These are phyloP conservation scores for Dryas iulia DNA, from an alignment of 1,140 invertebrate genomes.

Conservation along the genomic window DNA sequence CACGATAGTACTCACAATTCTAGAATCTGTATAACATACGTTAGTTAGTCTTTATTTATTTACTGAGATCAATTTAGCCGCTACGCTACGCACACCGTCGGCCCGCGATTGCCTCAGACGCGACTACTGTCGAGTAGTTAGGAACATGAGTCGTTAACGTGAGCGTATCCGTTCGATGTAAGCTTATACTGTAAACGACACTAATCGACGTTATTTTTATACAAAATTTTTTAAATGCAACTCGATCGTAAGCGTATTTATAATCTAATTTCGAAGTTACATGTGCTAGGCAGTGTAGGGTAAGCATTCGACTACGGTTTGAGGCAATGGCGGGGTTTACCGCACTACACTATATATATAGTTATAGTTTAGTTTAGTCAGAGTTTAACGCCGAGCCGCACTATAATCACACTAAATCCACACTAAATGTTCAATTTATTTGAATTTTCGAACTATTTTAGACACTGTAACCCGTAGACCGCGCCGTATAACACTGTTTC, in stretches of 20 bases:
- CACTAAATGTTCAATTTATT: constrained; percentile 6
- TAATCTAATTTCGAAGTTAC: constrained; percentile 27
- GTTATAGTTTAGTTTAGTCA: too few relatives aligned
- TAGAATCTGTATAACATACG: constrained; percentile 69
- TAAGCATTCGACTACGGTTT: constrained; percentile 25
- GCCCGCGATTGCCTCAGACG: constrained; percentile 33
- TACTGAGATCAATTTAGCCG: constrained; percentile 75
- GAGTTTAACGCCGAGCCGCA: constrained; percentile 5
- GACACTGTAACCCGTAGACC: constrained; percentile 24
- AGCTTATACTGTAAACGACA: constrained; percentile 26
- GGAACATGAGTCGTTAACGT: constrained; percentile 39
- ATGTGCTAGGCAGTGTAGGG: constrained; percentile 36
- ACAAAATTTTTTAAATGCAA: constrained; percentile 39
- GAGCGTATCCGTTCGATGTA: constrained; percentile 39
- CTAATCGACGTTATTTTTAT: constrained; percentile 9
- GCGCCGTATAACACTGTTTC: constrained; percentile 26
- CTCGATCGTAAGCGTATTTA: constrained; percentile 32
- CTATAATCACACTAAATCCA: background rate
- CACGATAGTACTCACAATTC: constrained; percentile 73
- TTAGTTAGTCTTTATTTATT: constrained; percentile 72
- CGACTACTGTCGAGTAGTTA: constrained; percentile 26
- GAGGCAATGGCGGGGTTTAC: constrained; percentile 20
- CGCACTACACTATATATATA: constrained; percentile 6
- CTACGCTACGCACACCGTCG: constrained; percentile 34
- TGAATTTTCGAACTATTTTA: constrained; percentile 15